These are phyloP conservation scores for Haliclona indistincta DNA, from an alignment of 37 sponge, comb jelly and placozoan species.

Conservation along the genomic window DNA sequence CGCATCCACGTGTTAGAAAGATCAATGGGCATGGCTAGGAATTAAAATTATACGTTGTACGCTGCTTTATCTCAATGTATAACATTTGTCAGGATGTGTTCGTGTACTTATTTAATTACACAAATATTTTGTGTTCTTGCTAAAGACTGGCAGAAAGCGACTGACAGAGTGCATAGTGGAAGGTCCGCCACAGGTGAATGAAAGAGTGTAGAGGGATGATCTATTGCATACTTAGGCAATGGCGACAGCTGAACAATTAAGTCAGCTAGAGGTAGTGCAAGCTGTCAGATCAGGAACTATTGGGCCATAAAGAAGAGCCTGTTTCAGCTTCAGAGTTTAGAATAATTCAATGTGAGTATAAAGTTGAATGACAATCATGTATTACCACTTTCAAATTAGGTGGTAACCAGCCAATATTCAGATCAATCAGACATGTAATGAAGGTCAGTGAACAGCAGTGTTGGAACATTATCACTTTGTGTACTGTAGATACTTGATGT, in stretches of 20 bases:
- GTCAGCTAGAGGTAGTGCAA: no score
- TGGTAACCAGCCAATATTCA: slow-evolving; percentile 41
- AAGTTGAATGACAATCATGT: background rate
- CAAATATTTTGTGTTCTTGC: slow-evolving; percentile 66
- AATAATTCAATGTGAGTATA: slow-evolving; percentile 28
- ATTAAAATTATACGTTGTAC: no score
- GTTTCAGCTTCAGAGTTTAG: slow-evolving; percentile 32
- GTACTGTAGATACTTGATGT: slow-evolving; percentile 33
- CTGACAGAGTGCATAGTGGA: slow-evolving; percentile 67
- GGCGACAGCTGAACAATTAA: background rate
- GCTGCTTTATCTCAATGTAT: background rate
- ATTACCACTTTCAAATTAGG: slow-evolving; percentile 5
- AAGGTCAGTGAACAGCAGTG: background rate
- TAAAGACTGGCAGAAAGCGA: slow-evolving; percentile 64
- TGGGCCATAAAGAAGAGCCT: slow-evolving; percentile 19
- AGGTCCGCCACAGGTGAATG: slow-evolving; percentile 62
- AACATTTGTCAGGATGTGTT: slow-evolving; percentile 30
- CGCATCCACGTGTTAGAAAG: no score
- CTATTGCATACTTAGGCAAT: background rate
- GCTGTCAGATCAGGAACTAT: background rate
- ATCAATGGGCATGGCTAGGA: no score
- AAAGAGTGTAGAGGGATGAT: background rate
- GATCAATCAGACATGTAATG: slow-evolving; percentile 38
- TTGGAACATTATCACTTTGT: background rate
- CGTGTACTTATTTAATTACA: slow-evolving; percentile 48